phyloP scores from a whole-genome alignment of 2,113 vertebrate species.

The Hypocryptadius cinnamomeus region DNA sequence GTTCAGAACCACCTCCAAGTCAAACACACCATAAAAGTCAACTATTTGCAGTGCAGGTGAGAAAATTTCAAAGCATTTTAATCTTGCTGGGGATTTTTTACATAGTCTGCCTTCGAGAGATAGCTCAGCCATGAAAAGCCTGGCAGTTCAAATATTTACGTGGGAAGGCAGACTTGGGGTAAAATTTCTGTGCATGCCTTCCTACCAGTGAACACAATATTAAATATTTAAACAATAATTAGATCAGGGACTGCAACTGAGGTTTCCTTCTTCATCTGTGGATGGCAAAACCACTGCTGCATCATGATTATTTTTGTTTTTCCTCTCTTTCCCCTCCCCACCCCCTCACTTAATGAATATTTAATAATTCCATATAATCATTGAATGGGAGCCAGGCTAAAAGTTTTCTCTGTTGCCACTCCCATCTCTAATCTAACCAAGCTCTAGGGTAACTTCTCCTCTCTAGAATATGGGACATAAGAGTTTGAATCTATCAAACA shows the following conservation, averaged over 20 bases:
- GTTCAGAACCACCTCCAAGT: background rate
- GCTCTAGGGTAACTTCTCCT: background rate
- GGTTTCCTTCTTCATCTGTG: background rate
- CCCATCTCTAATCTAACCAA: background rate
- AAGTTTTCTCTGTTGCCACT: background rate
- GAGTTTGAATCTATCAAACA: background rate
- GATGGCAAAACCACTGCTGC: background rate
- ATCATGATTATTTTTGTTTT: background rate
- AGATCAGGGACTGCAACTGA: background rate
- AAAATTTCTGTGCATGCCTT: background rate
- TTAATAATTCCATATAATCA: background rate
- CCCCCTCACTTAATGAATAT: background rate
- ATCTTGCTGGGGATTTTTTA: background rate
- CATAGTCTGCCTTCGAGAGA: background rate
- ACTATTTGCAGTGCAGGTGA: background rate
- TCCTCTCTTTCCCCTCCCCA: background rate
- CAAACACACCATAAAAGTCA: background rate
- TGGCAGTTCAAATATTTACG: background rate
- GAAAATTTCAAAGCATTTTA: background rate
- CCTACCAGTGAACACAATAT: background rate
- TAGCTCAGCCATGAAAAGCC: background rate
- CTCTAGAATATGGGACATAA: background rate
- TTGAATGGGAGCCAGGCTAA: background rate
- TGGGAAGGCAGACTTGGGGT: background rate
- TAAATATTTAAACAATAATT: slow-evolving; percentile 29